Base-by-base conservation (phyloP, 2,888 invertebrate species). In the Omphaloscelis lunosa region DNA sequence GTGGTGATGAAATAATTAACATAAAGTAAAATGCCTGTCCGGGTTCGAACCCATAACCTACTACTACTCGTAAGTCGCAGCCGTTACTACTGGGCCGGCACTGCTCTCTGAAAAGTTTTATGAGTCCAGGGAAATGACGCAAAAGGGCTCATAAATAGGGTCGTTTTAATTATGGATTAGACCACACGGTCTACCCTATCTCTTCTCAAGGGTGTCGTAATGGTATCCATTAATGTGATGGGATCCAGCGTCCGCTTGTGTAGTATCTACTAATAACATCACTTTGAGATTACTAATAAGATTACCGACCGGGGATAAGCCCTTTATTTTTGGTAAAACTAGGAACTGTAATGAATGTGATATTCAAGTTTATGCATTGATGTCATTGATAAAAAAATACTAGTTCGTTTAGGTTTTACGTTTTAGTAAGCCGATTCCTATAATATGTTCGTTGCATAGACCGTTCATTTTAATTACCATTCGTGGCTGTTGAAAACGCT, bases 201-300 rank as follows among this genome's bases (percentile, higher is more conserved):
- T 58, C 34, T 51, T 62, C 80, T 34, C 58, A 45, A 68, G 58
- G 51, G 81, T 68, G 67, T 68, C 41, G 75, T 79, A 74, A 68
- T 59, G 63, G 62, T 58, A 34, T 15, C 41, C 34, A 81, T 79
- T 68, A 81, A 59, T 58, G 34, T 63, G 75, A 75, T 58, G 63
- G 34, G 51, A 23, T 23, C 51, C 68, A 75, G 51, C 62, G 69
- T 59, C 27, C 51, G 68, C 20, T 34, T 59, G 58, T 59, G 65
- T 65, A 48, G 72, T 45, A 34, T 34, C 34, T 34, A 81, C 63
- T 81, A 81, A 68, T 79, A 75, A 81, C 79, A 63, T 68, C 67
- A 41, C 34, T 72, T 59, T 79, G 51, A 65, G 65, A 80, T 78
- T 75, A 68, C 41, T 79, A 79, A 81, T 68, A 51, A 68, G 75